Percentiles rank a stretch among this genome's conserved stretches.
phyloP scores from a whole-genome alignment of 2,888 invertebrate species.

The Chrysolina americana region DNA sequence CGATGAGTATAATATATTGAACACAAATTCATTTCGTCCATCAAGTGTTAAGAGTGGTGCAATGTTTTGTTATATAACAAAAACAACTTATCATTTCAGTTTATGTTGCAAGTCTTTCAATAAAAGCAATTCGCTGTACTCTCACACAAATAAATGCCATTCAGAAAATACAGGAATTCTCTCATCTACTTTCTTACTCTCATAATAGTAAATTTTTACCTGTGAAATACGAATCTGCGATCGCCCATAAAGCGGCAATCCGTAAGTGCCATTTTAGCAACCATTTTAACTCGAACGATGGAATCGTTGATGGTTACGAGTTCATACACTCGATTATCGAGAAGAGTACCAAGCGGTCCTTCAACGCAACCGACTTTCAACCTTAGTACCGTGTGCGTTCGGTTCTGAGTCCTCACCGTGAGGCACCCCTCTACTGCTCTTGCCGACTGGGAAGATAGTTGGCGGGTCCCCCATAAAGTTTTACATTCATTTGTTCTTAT shows the following conservation, averaged over 20 bases:
- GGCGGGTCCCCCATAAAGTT: constrained; percentile 8
- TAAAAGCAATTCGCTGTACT: neutral
- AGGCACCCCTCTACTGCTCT: constrained; percentile 14
- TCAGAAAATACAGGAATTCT: constrained; percentile 13
- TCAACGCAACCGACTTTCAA: neutral
- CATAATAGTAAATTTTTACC: constrained; percentile 18
- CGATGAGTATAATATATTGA: no score
- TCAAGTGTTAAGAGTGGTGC: neutral
- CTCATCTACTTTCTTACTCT: constrained; percentile 14
- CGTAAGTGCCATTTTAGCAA: constrained; percentile 3
- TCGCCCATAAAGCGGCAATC: neutral
- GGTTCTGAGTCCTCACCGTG: constrained; percentile 12
- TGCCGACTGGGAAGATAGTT: neutral
- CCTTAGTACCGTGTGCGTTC: neutral
- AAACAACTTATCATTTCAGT: neutral
- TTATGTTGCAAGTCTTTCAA: neutral
- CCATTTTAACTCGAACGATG: neutral
- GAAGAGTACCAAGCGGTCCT: constrained; percentile 1
- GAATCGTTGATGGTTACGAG: constrained; percentile 7
- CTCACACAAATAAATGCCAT: constrained; percentile 11
- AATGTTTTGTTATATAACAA: neutral
- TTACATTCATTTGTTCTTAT: constrained; percentile 33
- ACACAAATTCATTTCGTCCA: neutral
- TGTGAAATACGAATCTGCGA: neutral
- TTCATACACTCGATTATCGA: neutral